phyloP scores from a whole-genome alignment of 2,888 invertebrate genomes.

The Pyrgus malvae region DNA sequence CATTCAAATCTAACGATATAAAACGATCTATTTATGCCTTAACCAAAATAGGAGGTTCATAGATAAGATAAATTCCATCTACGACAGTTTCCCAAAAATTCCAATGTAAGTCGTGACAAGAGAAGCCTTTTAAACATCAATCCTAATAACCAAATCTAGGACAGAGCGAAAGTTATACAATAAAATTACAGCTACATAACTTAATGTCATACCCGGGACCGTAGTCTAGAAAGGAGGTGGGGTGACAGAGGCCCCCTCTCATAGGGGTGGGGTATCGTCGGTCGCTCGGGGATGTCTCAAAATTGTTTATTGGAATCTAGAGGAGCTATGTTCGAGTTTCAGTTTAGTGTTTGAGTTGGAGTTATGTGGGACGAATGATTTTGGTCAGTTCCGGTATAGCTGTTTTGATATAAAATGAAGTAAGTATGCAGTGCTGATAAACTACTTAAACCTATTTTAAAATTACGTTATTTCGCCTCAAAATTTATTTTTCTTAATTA shows the following conservation, averaged over 20 bases:
- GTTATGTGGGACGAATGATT: conserved; percentile 7
- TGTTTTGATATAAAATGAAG: not conserved
- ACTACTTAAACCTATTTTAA: no score
- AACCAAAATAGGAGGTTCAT: no score
- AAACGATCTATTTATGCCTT: no score
- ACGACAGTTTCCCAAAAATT: no score
- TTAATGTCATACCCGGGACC: conserved; percentile 22
- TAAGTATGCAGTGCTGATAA: no score
- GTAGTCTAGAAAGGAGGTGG: conserved; percentile 9
- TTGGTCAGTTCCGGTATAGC: conserved; percentile 4
- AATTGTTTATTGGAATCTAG: conserved; percentile 16
- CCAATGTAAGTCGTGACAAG: no score
- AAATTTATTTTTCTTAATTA: no score
- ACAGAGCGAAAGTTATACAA: conserved; percentile 7
- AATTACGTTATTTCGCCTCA: no score
- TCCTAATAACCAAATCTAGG: conserved; percentile 13
- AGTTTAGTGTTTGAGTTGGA: conserved; percentile 1
- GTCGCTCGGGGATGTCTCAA: conserved; percentile 12
- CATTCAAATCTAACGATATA: no score
- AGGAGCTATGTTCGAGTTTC: conserved; percentile 7
- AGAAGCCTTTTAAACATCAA: conserved; percentile 5
- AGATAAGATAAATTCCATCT: no score
- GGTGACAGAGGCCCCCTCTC: not conserved
- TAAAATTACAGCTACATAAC: conserved; percentile 15
- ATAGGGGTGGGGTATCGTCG: not conserved